These are phyloP conservation scores for Herminia tarsipennalis DNA, from an alignment of 2,888 invertebrate species.

Conservation along the genomic window DNA sequence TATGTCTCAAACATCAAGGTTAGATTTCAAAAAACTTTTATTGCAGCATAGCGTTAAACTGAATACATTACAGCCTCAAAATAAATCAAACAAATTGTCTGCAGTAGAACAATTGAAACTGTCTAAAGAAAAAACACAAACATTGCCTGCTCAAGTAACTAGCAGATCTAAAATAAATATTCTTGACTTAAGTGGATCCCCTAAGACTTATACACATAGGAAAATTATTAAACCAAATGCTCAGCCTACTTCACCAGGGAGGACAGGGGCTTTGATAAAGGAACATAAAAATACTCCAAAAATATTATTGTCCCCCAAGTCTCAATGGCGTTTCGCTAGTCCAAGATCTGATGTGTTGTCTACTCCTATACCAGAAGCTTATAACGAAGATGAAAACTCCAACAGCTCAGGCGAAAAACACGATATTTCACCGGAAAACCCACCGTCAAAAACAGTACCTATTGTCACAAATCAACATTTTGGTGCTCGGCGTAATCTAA, in stretches of 20 bases:
- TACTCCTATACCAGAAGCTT: slow-evolving; percentile 93
- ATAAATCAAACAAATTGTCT: slow-evolving; percentile 87
- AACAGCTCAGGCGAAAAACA: slow-evolving; percentile 86
- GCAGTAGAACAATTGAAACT: slow-evolving; percentile 93
- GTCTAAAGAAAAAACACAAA: slow-evolving; percentile 83
- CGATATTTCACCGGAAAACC: slow-evolving; percentile 63
- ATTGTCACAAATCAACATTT: slow-evolving; percentile 80
- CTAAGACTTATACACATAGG: slow-evolving; percentile 88
- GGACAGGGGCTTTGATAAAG: slow-evolving; percentile 79
- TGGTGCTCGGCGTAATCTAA: slow-evolving; percentile 77
- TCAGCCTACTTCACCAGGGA: slow-evolving; percentile 83
- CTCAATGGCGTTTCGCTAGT: slow-evolving; percentile 90
- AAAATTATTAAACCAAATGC: slow-evolving; percentile 83
- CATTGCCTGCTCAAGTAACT: slow-evolving; percentile 57
- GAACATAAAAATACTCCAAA: slow-evolving; percentile 84
- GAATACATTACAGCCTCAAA: slow-evolving; percentile 81
- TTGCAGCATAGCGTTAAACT: slow-evolving; percentile 90
- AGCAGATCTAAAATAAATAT: slow-evolving; percentile 86
- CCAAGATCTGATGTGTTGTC: slow-evolving; percentile 94
- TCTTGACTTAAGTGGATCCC: slow-evolving; percentile 89
- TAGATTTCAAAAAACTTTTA: slow-evolving; percentile 93
- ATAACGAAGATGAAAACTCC: slow-evolving; percentile 91
- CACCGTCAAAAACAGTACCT: slow-evolving; percentile 77
- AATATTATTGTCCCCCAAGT: slow-evolving; percentile 89
- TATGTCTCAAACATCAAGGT: slow-evolving; percentile 90